Evolutionary conservation across 2,113 vertebrate genomes (phyloP), one percentile per base, ranked within the genome.

Genomic region (Brachypteracias leptosomus): DNA sequence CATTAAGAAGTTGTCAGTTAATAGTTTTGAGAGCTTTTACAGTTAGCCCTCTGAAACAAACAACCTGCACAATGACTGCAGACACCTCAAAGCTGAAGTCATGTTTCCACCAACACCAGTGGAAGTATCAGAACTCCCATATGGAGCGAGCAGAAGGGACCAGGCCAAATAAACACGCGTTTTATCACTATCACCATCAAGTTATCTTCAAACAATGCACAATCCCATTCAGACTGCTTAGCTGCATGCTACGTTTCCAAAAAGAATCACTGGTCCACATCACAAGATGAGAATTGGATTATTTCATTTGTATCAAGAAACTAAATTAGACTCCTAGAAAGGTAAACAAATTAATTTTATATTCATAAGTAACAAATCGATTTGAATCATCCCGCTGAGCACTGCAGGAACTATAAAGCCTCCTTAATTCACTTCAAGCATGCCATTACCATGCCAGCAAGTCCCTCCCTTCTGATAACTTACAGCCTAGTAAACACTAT

Each of bases 331-430:
- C 7, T 83, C 26, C n/a, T 83, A 40, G 35, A 91, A 80, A 95
- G 47, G 61, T 92, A 95, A 96, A 94, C 38, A 90, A 80, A 94
- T 80, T 70, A 49, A 83, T 91, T 85, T 73, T 36, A 38, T 66
- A 83, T 76, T 93, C 65, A 75, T 72, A 93, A 86, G 42, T 61
- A 92, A 79, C 33, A 86, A 88, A 90, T 90, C 18, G 62, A 74
- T 91, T 96, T 80, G 59, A 86, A 76, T 67, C 75, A 77, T 74
- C 55, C 67, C 79, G 90, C 47, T 84, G 46, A 91, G 78, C 51
- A 55, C 52, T 86, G 51, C 33, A 84, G 63, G 38, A 88, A 78
- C 55, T 74, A 83, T 47, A 90, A 94, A 94, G 29, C 20, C 72
- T 85, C 46, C 66, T 85, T 42, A 92, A 92, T 65, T 75, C 44